Evolutionary conservation across 92 coral and sea anemone genomes (phyloP).

Genomic region (Palythoa heliodiscus): DNA sequence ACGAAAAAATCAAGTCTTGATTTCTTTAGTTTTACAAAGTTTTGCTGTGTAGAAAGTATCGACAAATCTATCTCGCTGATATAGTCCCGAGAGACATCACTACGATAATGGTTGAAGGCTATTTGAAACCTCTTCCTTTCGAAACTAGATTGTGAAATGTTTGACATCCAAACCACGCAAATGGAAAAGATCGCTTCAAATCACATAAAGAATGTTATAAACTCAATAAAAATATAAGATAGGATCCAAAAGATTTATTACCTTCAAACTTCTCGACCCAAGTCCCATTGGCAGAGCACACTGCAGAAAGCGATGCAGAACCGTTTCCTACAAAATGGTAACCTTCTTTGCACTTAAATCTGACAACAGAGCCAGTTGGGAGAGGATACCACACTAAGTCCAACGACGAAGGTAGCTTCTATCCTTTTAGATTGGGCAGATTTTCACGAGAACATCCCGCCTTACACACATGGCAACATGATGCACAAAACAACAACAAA

Average conservation of each 20-base stretch:
- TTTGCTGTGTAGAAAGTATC: too few relatives aligned
- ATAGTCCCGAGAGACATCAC: too few relatives aligned
- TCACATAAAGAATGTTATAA: not conserved
- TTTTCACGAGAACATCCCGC: not conserved
- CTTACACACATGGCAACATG: not conserved
- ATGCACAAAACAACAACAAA: not conserved
- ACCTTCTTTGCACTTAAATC: conserved; percentile 18
- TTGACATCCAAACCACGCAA: too few relatives aligned
- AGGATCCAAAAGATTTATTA: not conserved
- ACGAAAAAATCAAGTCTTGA: too few relatives aligned
- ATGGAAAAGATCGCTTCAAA: too few relatives aligned
- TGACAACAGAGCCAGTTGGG: not conserved
- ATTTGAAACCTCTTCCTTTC: too few relatives aligned
- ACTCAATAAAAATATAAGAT: not conserved
- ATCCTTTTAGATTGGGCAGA: not conserved
- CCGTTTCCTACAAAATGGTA: conserved; percentile 30
- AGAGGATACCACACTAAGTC: too few relatives aligned
- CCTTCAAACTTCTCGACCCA: conserved; percentile 37
- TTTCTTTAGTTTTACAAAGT: too few relatives aligned
- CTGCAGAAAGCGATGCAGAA: not conserved
- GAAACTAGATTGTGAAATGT: too few relatives aligned
- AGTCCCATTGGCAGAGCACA: not conserved
- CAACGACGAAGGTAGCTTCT: not conserved
- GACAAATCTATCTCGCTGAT: too few relatives aligned
- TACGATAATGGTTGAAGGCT: too few relatives aligned